Evolutionary conservation across 2,888 invertebrate species (phyloP).

Genomic region (Embidobia sp.): DNA sequence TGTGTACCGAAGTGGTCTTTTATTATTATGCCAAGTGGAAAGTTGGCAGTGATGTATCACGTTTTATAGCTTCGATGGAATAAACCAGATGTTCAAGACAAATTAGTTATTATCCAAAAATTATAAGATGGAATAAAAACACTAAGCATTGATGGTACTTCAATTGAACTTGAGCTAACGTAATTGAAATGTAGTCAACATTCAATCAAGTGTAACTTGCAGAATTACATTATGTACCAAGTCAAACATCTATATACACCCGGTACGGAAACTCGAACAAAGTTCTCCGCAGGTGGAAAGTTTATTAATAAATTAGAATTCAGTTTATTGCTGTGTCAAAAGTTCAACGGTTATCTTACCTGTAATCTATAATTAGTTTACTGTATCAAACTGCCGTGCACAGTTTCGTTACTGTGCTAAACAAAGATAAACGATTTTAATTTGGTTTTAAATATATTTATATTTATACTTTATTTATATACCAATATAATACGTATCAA

Average conservation of each 20-base stretch:
- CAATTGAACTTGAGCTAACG: background rate
- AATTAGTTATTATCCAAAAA: background rate
- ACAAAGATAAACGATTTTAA: no score
- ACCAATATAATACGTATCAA: no score
- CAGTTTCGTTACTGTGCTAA: no score
- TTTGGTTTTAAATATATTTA: no score
- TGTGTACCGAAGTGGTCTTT: background rate
- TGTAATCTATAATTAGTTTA: no score
- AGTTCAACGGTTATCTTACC: no score
- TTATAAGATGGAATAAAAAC: background rate
- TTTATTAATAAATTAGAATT: no score
- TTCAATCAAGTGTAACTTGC: slow-evolving; percentile 22
- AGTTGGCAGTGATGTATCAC: slow-evolving; percentile 20
- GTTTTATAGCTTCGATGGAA: background rate
- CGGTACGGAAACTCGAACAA: slow-evolving; percentile 18
- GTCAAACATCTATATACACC: no score
- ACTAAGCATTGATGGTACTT: background rate
- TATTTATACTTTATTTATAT: no score
- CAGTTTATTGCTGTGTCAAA: no score
- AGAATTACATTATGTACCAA: slow-evolving; percentile 28
- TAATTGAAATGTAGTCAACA: slow-evolving; percentile 19
- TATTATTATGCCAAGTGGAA: slow-evolving; percentile 21
- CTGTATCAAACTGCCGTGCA: no score
- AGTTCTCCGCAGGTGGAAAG: background rate
- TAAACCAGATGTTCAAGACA: slow-evolving; percentile 1